Evolutionary conservation across 2,888 invertebrate species (phyloP).

Genomic region (Drosophila fungiperda): DNA sequence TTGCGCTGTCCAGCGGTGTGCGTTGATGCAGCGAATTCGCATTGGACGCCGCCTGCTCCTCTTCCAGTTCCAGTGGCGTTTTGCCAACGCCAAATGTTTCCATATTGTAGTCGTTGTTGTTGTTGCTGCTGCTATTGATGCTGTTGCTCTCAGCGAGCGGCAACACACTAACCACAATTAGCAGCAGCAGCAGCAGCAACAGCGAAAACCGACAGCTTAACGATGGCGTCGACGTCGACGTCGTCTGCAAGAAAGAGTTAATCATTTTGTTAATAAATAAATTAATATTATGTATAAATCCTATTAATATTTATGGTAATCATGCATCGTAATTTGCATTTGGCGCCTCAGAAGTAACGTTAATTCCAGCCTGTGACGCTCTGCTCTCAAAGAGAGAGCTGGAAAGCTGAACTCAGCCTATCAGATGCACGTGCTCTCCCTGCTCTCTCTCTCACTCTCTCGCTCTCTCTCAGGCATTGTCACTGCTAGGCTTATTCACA

Average conservation of each 20-base stretch:
- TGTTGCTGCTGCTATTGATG: slow-evolving; percentile 39
- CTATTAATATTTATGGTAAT: not conserved
- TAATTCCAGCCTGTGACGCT: not conserved
- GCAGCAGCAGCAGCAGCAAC: slow-evolving; percentile 51
- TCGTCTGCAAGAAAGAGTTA: slow-evolving; percentile 34
- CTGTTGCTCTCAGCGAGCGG: slow-evolving; percentile 43
- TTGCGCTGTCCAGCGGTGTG: slow-evolving; percentile 15
- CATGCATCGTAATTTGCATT: not conserved
- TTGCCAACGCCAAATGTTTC: slow-evolving; percentile 39
- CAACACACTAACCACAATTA: slow-evolving; percentile 46
- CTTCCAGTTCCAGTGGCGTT: slow-evolving; percentile 39
- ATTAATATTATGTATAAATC: not conserved
- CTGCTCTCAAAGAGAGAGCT: slow-evolving; percentile 5
- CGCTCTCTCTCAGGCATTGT: slow-evolving; percentile 2
- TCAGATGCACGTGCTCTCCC: not conserved
- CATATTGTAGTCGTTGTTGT: slow-evolving; percentile 24
- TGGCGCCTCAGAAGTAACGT: not conserved
- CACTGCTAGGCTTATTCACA: slow-evolving; percentile 51
- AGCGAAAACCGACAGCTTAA: slow-evolving; percentile 30
- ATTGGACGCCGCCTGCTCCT: slow-evolving; percentile 34
- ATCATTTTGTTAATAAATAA: not conserved
- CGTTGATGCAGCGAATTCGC: slow-evolving; percentile 53
- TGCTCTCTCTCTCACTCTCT: not conserved
- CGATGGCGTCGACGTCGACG: slow-evolving; percentile 19
- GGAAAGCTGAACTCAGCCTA: slow-evolving; percentile 7